Conservation (phyloP, 2,888 invertebrate species). For the Spodoptera exigua region DNA sequence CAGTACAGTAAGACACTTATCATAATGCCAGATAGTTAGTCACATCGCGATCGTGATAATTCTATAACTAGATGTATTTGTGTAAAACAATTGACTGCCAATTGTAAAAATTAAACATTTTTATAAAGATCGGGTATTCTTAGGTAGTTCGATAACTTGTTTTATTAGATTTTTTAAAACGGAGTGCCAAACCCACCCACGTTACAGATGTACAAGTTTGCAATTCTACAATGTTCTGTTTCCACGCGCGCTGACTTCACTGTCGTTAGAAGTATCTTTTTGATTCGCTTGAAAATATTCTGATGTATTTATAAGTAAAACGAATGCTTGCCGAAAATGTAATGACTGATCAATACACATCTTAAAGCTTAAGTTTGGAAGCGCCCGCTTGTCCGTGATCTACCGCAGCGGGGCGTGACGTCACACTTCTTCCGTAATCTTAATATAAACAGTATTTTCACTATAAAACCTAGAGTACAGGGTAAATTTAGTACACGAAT, state of each 20-base stretch:
- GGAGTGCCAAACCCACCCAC: conserved; percentile 81
- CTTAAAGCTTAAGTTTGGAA: conserved; percentile 65
- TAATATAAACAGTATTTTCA: conserved; percentile 79
- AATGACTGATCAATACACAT: conserved; percentile 80
- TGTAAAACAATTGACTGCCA: conserved; percentile 88
- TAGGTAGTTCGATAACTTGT: conserved; percentile 85
- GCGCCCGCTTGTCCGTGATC: conserved; percentile 60
- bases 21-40: conserved; percentile 80
- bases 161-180: conserved; percentile 83
- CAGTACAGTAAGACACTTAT: conserved; percentile 73
- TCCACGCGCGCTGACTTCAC: conserved; percentile 60
- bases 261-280: conserved; percentile 53
- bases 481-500: conserved; percentile 87
- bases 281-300: conserved; percentile 58
- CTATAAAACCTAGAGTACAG: conserved; percentile 88
- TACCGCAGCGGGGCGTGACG: conserved; percentile 38
- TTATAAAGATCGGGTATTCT: conserved; percentile 84
- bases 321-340: conserved; percentile 81
- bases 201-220: conserved; percentile 65
- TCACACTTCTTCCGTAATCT: conserved; percentile 68
- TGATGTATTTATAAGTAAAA: conserved; percentile 71
- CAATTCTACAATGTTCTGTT: conserved; percentile 67
- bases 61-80: conserved; percentile 82
- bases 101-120: conserved; percentile 81
- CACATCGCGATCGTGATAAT: conserved; percentile 81